Conservation (phyloP, 2,113 vertebrate species). For the Carassius gibelio region DNA sequence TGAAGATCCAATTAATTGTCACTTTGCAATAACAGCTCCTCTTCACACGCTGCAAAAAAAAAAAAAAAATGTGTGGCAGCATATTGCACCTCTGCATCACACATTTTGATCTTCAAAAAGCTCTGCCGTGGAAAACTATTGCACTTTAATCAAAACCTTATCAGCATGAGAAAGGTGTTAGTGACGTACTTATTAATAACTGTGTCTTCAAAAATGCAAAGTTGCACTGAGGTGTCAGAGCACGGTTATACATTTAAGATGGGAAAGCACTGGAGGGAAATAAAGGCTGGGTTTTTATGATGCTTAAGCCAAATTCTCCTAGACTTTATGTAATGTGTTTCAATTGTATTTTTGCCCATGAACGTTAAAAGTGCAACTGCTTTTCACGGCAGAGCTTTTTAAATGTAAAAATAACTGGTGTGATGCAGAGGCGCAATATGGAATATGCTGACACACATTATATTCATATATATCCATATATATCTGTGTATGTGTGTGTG, state of each 20-base stretch:
- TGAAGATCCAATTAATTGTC: slow-evolving; percentile 39
- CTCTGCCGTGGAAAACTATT: neutral
- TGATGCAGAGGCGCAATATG: too few species aligned
- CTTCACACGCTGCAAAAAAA: slow-evolving; percentile 34
- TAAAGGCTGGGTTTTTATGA: neutral
- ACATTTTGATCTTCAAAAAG: slow-evolving; percentile 53
- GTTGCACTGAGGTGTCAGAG: slow-evolving; percentile 11
- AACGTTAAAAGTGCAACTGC: neutral
- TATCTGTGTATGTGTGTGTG: too few species aligned
- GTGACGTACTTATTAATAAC: slow-evolving; percentile 40
- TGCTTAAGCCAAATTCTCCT: neutral
- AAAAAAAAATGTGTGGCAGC: slow-evolving; percentile 32
- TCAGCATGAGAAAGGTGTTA: slow-evolving; percentile 24
- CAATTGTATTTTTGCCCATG: neutral
- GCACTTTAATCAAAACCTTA: slow-evolving; percentile 31
- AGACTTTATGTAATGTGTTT: neutral
- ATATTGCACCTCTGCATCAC: slow-evolving; percentile 50
- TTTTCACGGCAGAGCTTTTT: too few species aligned
- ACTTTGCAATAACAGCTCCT: slow-evolving; percentile 32
- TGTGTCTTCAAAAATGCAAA: slow-evolving; percentile 17
- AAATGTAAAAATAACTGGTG: too few species aligned
- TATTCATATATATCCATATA: too few species aligned
- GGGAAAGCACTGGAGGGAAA: neutral
- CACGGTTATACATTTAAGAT: neutral
- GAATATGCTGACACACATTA: too few species aligned